Base-by-base conservation (phyloP, 2,113 vertebrate species). In the Campylorhamphus procurvoides region DNA sequence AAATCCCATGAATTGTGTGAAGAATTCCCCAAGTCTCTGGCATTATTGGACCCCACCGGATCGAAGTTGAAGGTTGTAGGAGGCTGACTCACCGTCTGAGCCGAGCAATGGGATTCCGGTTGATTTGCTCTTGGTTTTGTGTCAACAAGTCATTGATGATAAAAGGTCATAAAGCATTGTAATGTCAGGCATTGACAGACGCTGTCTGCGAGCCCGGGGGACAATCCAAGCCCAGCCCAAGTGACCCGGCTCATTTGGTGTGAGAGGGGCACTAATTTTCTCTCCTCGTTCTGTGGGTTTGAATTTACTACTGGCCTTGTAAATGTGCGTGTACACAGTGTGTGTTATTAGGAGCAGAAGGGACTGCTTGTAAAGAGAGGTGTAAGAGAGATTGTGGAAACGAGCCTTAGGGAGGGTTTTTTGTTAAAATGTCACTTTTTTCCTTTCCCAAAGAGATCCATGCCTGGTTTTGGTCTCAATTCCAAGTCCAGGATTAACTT, bases 131-230 rank as follows among this genome's bases (percentile, higher is more conserved):
- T 92, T 1, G 0, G 96, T 90, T 95, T 89, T 84, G 35, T 97
- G 96, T 97, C 95, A 97, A 97, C 95, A 97, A 96, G 89, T 64
- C 56, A 4, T 74, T 37, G 93, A 91, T 49, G 96, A 97, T 97
- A 96, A 95, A 93, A 81, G 91, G 95, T 63, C 83, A 71, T 94
- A 89, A 95, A 96, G 96, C 84, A 93, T 96, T 97, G 96, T 96
- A 1, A 47, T 22, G 68, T 35, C 18, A 17, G 4, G 14, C 56
- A 18, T 74, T 81, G 94, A 78, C 94, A 96, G 90, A 53, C 7
- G 8, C 64, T 84, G 90, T 69, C 92, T 92, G 66, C 3, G 31
- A 81, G 28, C 69, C 12, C 3, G 1, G 78, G 75, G 75, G 88
- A 85, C 89, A 50, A 59, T 89, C 71, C 69, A 4, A 19, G 23